Conservation (phyloP, 2,888 invertebrate species). For the Meloe dianella region DNA sequence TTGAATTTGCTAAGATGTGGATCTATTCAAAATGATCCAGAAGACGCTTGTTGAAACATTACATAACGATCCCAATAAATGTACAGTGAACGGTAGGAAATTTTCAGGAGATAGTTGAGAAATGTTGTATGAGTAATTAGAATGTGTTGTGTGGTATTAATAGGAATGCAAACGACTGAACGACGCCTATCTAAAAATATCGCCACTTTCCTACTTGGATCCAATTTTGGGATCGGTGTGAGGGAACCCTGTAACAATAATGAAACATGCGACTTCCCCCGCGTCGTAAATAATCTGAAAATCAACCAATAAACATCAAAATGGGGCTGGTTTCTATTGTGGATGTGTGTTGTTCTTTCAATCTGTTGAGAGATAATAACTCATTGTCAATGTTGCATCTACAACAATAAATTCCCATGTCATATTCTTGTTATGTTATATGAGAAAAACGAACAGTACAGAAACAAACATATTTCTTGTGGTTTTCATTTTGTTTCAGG, state of each 20-base stretch:
- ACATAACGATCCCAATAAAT: too few species aligned
- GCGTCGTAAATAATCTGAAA: background rate
- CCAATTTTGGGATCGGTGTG: constrained; percentile 5
- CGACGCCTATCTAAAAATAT: constrained; percentile 30
- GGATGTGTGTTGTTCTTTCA: background rate
- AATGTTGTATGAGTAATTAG: constrained; percentile 1
- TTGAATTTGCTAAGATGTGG: too few species aligned
- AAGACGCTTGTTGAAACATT: too few species aligned
- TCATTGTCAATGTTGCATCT: background rate
- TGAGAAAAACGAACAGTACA: background rate
- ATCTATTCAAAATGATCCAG: too few species aligned
- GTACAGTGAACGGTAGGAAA: background rate
- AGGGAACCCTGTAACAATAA: background rate
- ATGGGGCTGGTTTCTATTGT: background rate
- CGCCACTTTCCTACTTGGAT: background rate
- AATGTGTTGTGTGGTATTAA: constrained; percentile 12
- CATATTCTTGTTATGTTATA: background rate
- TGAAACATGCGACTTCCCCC: background rate
- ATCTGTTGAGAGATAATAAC: background rate
- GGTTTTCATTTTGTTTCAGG: constrained; percentile 28
- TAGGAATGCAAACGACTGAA: constrained; percentile 29
- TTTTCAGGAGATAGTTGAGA: background rate
- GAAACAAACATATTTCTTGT: background rate
- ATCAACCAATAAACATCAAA: background rate
- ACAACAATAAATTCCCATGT: too few species aligned